Evolutionary conservation across 2,113 vertebrate species (phyloP).

Genomic region (Protomyctophum bolini): DNA sequence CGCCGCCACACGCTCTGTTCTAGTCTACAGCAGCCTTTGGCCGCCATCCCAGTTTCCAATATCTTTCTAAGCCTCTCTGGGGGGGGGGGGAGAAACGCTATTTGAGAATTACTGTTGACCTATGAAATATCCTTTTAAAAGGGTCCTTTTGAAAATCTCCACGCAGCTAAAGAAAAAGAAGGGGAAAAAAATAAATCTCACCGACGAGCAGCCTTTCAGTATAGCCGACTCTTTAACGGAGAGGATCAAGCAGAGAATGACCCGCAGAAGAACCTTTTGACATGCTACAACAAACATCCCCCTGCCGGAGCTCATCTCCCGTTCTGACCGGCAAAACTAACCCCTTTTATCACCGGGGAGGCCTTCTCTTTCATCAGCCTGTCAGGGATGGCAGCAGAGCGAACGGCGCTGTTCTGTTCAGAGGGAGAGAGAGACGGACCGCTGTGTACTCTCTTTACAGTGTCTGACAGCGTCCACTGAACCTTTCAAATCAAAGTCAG

Average conservation of each 20-base stretch:
- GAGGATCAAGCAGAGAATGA: conserved; percentile 57
- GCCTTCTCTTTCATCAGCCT: conserved; percentile 12
- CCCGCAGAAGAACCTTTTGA: conserved; percentile 35
- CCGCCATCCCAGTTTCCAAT: conserved; percentile 28
- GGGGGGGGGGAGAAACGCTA: conserved; percentile 21
- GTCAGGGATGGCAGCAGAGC: neutral
- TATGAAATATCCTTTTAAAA: conserved; percentile 53
- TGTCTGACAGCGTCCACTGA: neutral
- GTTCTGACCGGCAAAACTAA: conserved; percentile 26
- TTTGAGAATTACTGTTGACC: conserved; percentile 49
- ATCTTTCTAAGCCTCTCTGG: conserved; percentile 32
- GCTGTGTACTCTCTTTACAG: neutral
- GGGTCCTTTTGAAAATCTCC: conserved; percentile 46
- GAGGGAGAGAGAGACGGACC: neutral
- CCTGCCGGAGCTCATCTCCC: conserved; percentile 31
- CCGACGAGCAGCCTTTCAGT: conserved; percentile 44
- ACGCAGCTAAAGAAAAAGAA: conserved; percentile 16
- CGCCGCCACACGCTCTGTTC: conserved; percentile 9
- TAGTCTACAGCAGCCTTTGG: conserved; percentile 26
- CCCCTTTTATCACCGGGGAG: neutral
- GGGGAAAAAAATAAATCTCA: conserved; percentile 32
- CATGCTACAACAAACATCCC: conserved; percentile 41
- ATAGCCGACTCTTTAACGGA: conserved; percentile 32
- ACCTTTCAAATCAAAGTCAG: conserved; percentile 6
- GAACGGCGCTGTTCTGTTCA: neutral